Evolutionary conservation across 2,888 invertebrate genomes (phyloP).

Genomic region (Oscheius onirici): DNA sequence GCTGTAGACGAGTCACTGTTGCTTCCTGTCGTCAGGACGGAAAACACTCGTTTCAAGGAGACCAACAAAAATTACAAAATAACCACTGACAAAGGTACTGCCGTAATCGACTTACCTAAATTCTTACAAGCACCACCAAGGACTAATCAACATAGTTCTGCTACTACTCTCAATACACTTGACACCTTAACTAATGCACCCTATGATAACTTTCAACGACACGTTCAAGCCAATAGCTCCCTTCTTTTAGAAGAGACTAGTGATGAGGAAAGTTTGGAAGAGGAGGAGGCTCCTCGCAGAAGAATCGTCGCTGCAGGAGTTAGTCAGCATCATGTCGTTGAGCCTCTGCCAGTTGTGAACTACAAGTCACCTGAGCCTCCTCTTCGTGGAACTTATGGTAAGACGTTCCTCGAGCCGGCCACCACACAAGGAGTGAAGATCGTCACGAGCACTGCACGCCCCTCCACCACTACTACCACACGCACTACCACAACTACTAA

Average conservation of each 20-base stretch:
- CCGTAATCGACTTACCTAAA: constrained; percentile 3
- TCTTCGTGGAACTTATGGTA: constrained; percentile 27
- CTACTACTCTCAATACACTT: constrained; percentile 5
- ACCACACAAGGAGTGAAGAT: constrained; percentile 34
- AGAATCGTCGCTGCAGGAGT: constrained; percentile 16
- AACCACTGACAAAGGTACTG: constrained; percentile 21
- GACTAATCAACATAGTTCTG: constrained; percentile 21
- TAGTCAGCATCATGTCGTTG: background rate
- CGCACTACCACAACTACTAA: constrained; percentile 25
- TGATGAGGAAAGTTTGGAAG: constrained; percentile 9
- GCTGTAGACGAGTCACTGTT: background rate
- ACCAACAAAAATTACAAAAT: constrained; percentile 3
- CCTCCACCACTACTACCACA: constrained; percentile 33
- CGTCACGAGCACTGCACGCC: constrained; percentile 29
- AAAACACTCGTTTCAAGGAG: constrained; percentile 8
- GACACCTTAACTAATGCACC: constrained; percentile 14
- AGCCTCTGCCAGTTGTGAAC: constrained; percentile 30
- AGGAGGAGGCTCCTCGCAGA: constrained; percentile 17
- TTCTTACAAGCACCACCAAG: constrained; percentile 28
- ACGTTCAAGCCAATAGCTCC: constrained; percentile 26
- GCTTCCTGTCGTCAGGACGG: background rate
- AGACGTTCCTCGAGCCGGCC: constrained; percentile 12
- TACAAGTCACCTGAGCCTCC: constrained; percentile 32
- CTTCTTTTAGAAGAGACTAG: constrained; percentile 19
- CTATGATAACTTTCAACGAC: constrained; percentile 27